Evolutionary conservation across 2,888 invertebrate species (phyloP).

Genomic region (Meloe dianella): DNA sequence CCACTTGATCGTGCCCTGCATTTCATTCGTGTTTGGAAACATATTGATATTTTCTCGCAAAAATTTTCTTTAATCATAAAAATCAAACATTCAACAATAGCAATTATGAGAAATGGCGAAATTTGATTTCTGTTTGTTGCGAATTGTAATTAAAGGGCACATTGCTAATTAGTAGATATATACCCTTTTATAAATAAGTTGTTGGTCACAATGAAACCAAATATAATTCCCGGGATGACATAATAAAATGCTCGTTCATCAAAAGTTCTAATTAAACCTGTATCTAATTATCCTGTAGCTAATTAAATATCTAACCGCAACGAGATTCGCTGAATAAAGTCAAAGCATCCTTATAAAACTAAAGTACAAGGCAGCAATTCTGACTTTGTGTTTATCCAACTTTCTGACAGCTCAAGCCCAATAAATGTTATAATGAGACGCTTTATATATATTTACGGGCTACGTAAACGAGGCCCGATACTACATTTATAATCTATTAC

Average conservation of each 20-base stretch:
- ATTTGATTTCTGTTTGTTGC: conserved; percentile 34
- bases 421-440: conserved; percentile 57
- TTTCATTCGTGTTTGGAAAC: no score
- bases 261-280: conserved; percentile 60
- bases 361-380: conserved; percentile 55
- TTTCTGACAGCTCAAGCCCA: conserved; percentile 57
- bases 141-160: conserved; percentile 48
- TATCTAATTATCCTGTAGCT: conserved; percentile 58
- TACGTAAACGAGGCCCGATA: conserved; percentile 51
- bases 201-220: conserved; percentile 44
- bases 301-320: conserved; percentile 59
- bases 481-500: conserved; percentile 56
- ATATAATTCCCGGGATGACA: conserved; percentile 45
- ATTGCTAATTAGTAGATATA: conserved; percentile 47
- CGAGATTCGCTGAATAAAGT: conserved; percentile 52
- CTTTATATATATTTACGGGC: conserved; percentile 53
- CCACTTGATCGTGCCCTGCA: no score
- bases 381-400: conserved; percentile 56
- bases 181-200: conserved; percentile 46
- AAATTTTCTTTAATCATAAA: no score
- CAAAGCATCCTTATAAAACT: conserved; percentile 56
- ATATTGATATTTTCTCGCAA: no score
- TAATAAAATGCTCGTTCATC: conserved; percentile 57
- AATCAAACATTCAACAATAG: no score
- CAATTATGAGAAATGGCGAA: conserved; percentile 28